phyloP scores from a whole-genome alignment of 2,113 vertebrate species.

The Bos javanicus region DNA sequence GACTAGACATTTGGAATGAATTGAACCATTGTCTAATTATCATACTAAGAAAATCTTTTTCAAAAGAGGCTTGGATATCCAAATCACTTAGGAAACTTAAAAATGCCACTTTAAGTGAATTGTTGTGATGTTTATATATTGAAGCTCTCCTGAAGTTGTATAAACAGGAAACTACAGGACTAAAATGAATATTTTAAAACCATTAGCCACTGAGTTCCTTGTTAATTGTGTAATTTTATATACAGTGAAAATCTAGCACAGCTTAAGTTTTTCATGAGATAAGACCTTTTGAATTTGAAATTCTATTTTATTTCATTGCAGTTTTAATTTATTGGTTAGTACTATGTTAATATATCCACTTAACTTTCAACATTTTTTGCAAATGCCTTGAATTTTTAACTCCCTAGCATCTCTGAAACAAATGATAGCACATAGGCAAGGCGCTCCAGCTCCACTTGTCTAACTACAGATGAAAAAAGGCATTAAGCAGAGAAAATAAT shows the following conservation, averaged over 20 bases:
- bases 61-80: not conserved
- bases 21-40: conserved; percentile 49
- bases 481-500: conserved; percentile 63
- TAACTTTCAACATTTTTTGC: conserved; percentile 28
- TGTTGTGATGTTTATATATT: conserved; percentile 36
- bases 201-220: conserved; percentile 28
- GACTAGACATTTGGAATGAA: conserved; percentile 51
- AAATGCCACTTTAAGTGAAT: conserved; percentile 33
- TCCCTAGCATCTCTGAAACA: conserved; percentile 39
- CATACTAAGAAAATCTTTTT: conserved; percentile 27
- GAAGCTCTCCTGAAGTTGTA: not conserved
- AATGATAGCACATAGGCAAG: conserved; percentile 19
- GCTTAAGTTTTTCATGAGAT: conserved; percentile 28
- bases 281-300: conserved; percentile 38
- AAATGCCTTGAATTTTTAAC: conserved; percentile 52
- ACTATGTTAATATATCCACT: not conserved
- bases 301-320: not conserved
- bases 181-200: conserved; percentile 39
- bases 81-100: conserved; percentile 46
- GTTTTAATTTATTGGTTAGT: conserved; percentile 51
- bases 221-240: conserved; percentile 27
- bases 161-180: conserved; percentile 22
- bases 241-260: conserved; percentile 3
- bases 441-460: not conserved
- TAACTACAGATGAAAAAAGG: conserved; percentile 40